Conservation (phyloP, 2,888 invertebrate genomes). For the Pandemis heparana region DNA sequence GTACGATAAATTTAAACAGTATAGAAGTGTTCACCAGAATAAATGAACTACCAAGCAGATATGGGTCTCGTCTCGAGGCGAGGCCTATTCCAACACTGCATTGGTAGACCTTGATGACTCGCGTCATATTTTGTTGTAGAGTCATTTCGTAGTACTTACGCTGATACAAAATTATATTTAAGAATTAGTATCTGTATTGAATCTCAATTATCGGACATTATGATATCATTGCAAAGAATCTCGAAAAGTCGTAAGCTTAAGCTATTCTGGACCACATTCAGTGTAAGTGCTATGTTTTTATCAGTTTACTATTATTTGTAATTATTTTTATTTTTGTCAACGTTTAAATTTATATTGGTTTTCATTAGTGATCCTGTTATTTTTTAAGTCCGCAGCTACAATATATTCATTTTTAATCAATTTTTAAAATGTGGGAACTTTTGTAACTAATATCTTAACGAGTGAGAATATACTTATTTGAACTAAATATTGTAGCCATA, state of each 20-base stretch:
- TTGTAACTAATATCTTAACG: constrained; percentile 21
- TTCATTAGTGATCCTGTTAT: constrained; percentile 17
- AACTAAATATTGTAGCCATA: constrained; percentile 28
- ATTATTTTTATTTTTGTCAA: constrained; percentile 21
- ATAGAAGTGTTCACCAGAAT: constrained; percentile 36
- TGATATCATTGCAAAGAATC: constrained; percentile 47
- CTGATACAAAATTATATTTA: constrained; percentile 49
- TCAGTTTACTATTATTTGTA: constrained; percentile 36
- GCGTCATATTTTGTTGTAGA: constrained; percentile 47
- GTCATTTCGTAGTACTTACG: constrained; percentile 58
- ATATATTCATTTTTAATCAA: constrained; percentile 4
- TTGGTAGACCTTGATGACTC: constrained; percentile 44
- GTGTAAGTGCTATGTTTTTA: constrained; percentile 59
- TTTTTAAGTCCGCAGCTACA: constrained; percentile 7
- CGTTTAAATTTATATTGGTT: constrained; percentile 7
- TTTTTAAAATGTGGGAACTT: not conserved
- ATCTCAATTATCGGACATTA: constrained; percentile 55
- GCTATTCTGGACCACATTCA: constrained; percentile 47
- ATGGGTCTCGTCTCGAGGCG: constrained; percentile 39
- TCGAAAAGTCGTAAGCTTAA: constrained; percentile 38
- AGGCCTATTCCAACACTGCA: constrained; percentile 44
- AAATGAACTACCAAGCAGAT: constrained; percentile 43
- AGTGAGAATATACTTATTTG: constrained; percentile 17
- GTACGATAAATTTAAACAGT: constrained; percentile 25
- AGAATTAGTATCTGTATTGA: constrained; percentile 40